These are phyloP conservation scores for Enteromius treurensis DNA, from an alignment of 2,797 vertebrate species.

Conservation along the genomic window DNA sequence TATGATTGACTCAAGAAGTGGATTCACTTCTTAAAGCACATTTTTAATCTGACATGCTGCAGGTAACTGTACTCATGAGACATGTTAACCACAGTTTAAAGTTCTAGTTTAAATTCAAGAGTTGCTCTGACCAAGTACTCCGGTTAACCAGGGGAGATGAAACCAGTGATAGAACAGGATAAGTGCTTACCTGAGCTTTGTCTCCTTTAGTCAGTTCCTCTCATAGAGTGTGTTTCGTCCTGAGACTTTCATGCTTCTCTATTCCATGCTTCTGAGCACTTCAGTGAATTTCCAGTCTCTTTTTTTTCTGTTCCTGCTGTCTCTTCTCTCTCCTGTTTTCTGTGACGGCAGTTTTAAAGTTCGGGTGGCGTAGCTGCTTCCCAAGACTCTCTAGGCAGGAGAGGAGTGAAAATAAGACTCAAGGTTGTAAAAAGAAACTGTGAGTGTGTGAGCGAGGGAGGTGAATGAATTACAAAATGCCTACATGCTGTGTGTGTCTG, in stretches of 20 bases:
- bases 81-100: neutral
- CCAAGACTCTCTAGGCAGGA: conserved; percentile 13
- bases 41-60: neutral
- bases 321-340: conserved; percentile 11
- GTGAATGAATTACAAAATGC: conserved; percentile 29
- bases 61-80: neutral
- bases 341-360: conserved; percentile 34
- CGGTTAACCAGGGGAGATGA: neutral
- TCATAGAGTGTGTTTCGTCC: conserved; percentile 11
- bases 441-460: conserved; percentile 9
- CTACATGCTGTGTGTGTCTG: conserved; percentile 36
- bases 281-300: neutral
- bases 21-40: neutral
- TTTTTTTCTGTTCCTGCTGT: conserved; percentile 1
- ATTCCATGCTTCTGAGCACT: conserved; percentile 33
- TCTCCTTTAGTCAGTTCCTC: conserved; percentile 28
- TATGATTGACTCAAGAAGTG: neutral
- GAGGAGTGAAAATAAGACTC: conserved; percentile 4
- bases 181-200: conserved; percentile 33
- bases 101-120: conserved; percentile 16
- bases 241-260: conserved; percentile 34
- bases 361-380: neutral
- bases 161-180: neutral
- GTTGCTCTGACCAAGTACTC: neutral
- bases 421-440: conserved; percentile 12